Base-by-base conservation (phyloP, 2,113 vertebrate species). In the Grus americana region DNA sequence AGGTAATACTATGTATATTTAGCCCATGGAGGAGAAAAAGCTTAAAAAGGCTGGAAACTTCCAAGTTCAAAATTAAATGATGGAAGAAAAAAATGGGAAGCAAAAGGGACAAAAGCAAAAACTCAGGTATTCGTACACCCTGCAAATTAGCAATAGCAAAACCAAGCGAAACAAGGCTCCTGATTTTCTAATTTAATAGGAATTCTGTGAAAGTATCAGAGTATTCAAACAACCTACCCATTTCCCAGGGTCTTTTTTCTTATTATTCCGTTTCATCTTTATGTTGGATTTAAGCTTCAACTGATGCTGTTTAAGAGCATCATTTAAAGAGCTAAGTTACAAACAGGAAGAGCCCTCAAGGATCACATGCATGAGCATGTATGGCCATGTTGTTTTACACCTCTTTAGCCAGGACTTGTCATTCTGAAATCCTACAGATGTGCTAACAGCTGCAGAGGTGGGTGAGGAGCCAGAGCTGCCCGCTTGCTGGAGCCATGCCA, bases 401-500 rank as follows among this genome's bases (percentile, higher is more conserved):
- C 86, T 95, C 87, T 83, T 68, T 57, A 85, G 91, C 58, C 92
- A 82, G 94, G 95, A 55, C 54, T 54, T 59, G 84, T 93, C 84
- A 71, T 76, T 93, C 86, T 87, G 83, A 73, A 89, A 76, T 49
- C 58, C 73, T 92, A 12, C 96, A 97, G 97, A 95, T 92, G 94
- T 97, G 91, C 80, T 42, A 62, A 93, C 88, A 97, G 91, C 91
- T 96, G 96, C 78, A 95, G 74, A 92, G 78, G 80, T 91, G 92
- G 86, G 58, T 57, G 57, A 97, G 89, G 78, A 96, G 83, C 80
- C 0, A 9, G 61, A 66, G 88, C 88, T 86, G 55, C 79, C 79
- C 1, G 0, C 29, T 40, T 12, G 29, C 84, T 88, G 93, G 88
- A 95, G 78, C 86, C 4, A 3, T 18, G 94, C 92, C 86, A 91